Percentiles rank a stretch among this genome's conserved stretches.
Conservation (phyloP, 2,797 vertebrate genomes). For the Scomberomorus guttatus region DNA sequence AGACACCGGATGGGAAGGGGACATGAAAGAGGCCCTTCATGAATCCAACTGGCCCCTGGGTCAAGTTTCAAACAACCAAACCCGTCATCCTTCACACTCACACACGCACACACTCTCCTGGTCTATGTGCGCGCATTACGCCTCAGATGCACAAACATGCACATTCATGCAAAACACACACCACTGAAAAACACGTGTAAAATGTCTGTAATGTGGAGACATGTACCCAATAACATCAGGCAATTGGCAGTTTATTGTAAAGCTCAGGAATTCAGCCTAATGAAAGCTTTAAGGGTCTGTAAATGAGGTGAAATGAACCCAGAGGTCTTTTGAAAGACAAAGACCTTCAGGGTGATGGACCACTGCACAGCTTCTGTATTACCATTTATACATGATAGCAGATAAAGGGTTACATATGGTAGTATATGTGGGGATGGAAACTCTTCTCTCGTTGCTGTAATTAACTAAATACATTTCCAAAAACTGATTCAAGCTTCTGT, state of each 20-base stretch:
- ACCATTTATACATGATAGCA: background rate
- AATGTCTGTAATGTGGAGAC: conserved; percentile 62
- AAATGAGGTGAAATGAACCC: conserved; percentile 68
- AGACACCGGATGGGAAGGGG: conserved; percentile 74
- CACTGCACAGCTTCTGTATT: background rate
- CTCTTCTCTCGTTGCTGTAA: background rate
- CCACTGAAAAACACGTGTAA: conserved; percentile 53
- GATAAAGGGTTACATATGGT: background rate
- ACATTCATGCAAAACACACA: conserved; percentile 29
- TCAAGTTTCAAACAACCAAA: conserved; percentile 77
- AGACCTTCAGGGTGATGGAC: conserved; percentile 38
- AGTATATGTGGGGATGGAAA: background rate
- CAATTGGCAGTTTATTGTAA: conserved; percentile 71
- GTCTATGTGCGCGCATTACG: conserved; percentile 29
- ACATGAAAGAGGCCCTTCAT: conserved; percentile 82
- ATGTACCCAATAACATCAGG: conserved; percentile 42
- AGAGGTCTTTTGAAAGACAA: conserved; percentile 66
- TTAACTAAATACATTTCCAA: background rate
- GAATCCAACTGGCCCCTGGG: conserved; percentile 61
- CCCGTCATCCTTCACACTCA: conserved; percentile 52
- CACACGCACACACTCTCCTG: conserved; percentile 34
- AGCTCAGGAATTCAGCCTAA: conserved; percentile 76
- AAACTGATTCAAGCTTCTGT: background rate
- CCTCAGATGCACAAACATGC: conserved; percentile 45
- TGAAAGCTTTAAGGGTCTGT: conserved; percentile 79